phyloP scores from a whole-genome alignment of 2,888 invertebrate genomes.

The Odiellus spinosus region DNA sequence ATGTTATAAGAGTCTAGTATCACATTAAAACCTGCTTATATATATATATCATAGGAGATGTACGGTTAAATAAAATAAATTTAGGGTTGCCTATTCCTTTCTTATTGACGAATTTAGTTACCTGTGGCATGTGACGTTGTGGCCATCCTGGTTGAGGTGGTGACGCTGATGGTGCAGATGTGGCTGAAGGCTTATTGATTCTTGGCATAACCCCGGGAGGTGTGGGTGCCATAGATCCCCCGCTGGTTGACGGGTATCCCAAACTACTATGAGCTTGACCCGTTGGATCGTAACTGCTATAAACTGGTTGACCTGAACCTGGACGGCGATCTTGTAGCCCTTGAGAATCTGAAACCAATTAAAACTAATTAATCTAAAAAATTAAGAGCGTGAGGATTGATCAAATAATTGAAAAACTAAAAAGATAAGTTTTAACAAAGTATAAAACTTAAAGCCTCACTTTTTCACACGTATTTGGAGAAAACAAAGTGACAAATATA shows the following conservation, averaged over 20 bases:
- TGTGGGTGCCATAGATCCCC: conserved; percentile 13
- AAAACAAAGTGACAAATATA: too few species aligned
- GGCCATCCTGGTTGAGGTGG: conserved; percentile 50
- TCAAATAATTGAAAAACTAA: background rate
- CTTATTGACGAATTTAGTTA: conserved; percentile 25
- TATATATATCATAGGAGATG: too few species aligned
- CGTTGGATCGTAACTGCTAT: conserved; percentile 52
- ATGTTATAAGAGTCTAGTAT: too few species aligned
- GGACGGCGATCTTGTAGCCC: conserved; percentile 37
- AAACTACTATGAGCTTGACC: conserved; percentile 14
- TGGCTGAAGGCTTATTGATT: conserved; percentile 50
- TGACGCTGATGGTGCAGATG: conserved; percentile 37
- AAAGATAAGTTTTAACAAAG: too few species aligned
- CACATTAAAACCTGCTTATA: too few species aligned
- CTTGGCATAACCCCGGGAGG: conserved; percentile 38
- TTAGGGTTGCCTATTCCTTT: too few species aligned
- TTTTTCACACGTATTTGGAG: too few species aligned
- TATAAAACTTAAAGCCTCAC: background rate
- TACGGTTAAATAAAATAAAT: too few species aligned
- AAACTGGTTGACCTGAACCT: conserved; percentile 51
- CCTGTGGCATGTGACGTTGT: conserved; percentile 39
- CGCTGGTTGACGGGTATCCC: conserved; percentile 16
- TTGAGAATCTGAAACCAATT: conserved; percentile 19
- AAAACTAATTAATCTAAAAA: background rate
- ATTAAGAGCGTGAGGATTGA: background rate